Evolutionary conservation across 2,113 vertebrate genomes (phyloP), one percentile per base, ranked within the genome.

Genomic region (Mellivora capensis): DNA sequence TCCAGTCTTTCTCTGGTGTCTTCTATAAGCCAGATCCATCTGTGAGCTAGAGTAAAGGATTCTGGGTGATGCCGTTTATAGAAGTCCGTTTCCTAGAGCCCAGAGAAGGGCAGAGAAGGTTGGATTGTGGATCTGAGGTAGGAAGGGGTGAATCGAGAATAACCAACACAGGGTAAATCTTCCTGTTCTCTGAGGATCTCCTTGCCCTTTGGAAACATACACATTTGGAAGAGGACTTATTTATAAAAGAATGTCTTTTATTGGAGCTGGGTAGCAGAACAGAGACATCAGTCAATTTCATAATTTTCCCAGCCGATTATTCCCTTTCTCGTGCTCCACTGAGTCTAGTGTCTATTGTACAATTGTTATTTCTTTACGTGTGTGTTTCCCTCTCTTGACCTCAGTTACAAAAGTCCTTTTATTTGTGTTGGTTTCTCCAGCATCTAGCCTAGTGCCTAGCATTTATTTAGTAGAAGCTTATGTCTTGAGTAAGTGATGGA

Each of bases 151-250:
- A 27, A 29, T 54, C 74, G 34, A 52, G n/a, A 61, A 9, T 39
- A 67, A 57, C 3, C 1, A 72, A 37, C 25, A 21, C 3, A 25
- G 1, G 9, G 47, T 57, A 47, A 37, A 25, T 89, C 39, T 74
- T 84, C 52, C 52, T 82, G 17, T 85, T 93, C 61, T 29, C 13
- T 54, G 59, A 91, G 77, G 71, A 76, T 94, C 59, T 52, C 52
- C 59, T 96, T 94, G 39, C 23, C 17, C 74, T 96, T 83, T 93
- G 94, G 74, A 81, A 83, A 34, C 27, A 10, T 20, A 62, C 61
- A 37, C 54, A 52, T 96, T 96, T 91, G 39, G 86, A 81, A 97
- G 83, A 96, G 14, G 85, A 90, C n/a, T 84, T 94, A 67, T 69
- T 69, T 82, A 42, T 74, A 34, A 54, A 88, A 88, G 8, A 44